phyloP scores from a whole-genome alignment of 1,140 invertebrate species.

The Dreissena polymorpha region DNA sequence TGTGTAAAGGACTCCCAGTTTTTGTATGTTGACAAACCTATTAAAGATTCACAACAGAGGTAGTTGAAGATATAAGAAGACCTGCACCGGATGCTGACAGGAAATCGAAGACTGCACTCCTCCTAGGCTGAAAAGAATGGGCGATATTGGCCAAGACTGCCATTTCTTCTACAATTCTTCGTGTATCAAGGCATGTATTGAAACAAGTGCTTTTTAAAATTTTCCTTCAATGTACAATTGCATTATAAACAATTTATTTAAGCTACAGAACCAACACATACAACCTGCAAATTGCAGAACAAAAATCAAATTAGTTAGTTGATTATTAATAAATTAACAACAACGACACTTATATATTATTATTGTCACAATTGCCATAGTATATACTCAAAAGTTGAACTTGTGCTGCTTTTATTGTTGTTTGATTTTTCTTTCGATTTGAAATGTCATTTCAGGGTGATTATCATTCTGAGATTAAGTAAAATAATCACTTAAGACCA shows the following conservation, averaged over 20 bases:
- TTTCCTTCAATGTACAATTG: no score
- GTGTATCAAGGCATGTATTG: slow-evolving; percentile 60
- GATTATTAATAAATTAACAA: not conserved
- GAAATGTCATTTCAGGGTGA: not conserved
- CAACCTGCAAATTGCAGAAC: not conserved
- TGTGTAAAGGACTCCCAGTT: not conserved
- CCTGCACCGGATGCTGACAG: not conserved
- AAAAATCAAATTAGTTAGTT: not conserved
- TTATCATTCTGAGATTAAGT: no score
- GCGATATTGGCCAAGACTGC: slow-evolving; percentile 61
- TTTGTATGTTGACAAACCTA: not conserved
- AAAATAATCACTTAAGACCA: not conserved
- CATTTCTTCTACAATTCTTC: slow-evolving; percentile 67
- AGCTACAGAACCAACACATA: not conserved
- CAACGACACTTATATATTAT: no score
- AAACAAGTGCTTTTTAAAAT: not conserved
- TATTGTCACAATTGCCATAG: no score
- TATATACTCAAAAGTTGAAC: no score
- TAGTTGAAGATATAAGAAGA: not conserved
- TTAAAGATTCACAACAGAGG: not conserved
- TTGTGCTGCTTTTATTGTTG: no score
- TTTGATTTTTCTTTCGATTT: not conserved
- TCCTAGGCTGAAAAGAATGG: slow-evolving; percentile 38
- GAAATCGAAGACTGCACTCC: not conserved
- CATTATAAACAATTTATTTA: not conserved